Evolutionary conservation across 1,140 invertebrate genomes (phyloP).

Genomic region (Drosophila orosa): DNA sequence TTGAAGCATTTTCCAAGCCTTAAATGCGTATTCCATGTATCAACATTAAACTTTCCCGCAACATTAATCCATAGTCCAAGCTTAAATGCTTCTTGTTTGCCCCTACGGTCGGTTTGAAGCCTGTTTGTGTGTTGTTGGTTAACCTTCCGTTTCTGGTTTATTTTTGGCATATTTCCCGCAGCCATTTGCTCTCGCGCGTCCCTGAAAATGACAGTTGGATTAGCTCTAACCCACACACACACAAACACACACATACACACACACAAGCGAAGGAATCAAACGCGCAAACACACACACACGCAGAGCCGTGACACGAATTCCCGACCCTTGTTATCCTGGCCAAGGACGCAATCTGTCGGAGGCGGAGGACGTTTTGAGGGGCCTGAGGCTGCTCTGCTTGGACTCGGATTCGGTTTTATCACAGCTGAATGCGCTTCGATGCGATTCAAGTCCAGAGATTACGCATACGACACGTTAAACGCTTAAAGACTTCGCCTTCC

Average conservation of each 20-base stretch:
- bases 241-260: slow-evolving; percentile 2
- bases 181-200: slow-evolving; percentile 50
- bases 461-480: slow-evolving; percentile 74
- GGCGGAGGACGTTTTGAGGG: not conserved
- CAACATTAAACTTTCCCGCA: slow-evolving; percentile 3
- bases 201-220: slow-evolving; percentile 73
- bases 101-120: not conserved
- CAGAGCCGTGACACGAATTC: slow-evolving; percentile 68
- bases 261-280: slow-evolving; percentile 1
- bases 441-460: slow-evolving; percentile 47
- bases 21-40: not conserved
- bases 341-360: slow-evolving; percentile 10
- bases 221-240: slow-evolving; percentile 40
- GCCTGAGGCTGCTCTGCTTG: slow-evolving; percentile 16
- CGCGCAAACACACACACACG: slow-evolving; percentile 4
- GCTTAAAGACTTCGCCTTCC: slow-evolving; percentile 46
- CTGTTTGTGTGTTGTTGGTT: slow-evolving; percentile 25
- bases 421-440: slow-evolving; percentile 41
- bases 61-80: slow-evolving; percentile 4
- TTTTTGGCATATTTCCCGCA: slow-evolving; percentile 71
- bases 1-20: not conserved
- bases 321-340: slow-evolving; percentile 46
- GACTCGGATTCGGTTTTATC: slow-evolving; percentile 7
- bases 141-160: slow-evolving; percentile 39
- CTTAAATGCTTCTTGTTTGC: slow-evolving; percentile 9